Percentiles rank a stretch among this genome's conserved stretches.
Conservation (phyloP, 2,797 vertebrate species). For the Mormyrops attenuatus region DNA sequence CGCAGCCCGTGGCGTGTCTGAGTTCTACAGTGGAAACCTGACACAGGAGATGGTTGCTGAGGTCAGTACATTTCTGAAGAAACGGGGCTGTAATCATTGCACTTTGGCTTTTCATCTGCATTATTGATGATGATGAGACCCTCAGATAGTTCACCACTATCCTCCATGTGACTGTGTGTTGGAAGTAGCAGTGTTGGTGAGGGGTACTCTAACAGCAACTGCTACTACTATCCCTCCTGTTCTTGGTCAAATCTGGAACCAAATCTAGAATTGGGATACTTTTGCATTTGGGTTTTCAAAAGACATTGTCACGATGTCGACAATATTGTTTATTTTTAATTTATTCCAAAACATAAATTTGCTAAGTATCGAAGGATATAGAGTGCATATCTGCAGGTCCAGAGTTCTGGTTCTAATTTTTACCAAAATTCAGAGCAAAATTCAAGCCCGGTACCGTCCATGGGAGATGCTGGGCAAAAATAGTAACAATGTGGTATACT, state of each 20-base stretch:
- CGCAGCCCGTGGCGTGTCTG: slow-evolving; percentile 66
- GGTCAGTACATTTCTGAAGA: slow-evolving; percentile 53
- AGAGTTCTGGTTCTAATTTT: background rate
- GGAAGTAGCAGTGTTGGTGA: background rate
- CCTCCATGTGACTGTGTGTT: background rate
- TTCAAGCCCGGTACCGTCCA: background rate
- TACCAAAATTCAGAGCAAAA: background rate
- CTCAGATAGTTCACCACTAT: background rate
- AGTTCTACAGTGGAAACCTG: slow-evolving; percentile 83
- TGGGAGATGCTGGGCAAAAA: background rate
- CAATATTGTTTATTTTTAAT: background rate
- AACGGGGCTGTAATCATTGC: background rate
- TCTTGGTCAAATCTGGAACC: background rate
- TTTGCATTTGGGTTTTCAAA: background rate
- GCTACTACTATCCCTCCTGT: background rate
- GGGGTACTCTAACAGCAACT: background rate
- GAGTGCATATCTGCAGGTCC: background rate
- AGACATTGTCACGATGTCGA: background rate
- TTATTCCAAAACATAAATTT: background rate
- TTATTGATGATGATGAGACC: background rate
- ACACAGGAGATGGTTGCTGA: slow-evolving; percentile 80
- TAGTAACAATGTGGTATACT: background rate
- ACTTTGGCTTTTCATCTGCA: background rate
- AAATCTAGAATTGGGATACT: background rate
- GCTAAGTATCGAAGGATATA: background rate